Evolutionary conservation across 2,888 invertebrate species (phyloP), one percentile per base, ranked within the genome.

Genomic region (Oscheius onirici): DNA sequence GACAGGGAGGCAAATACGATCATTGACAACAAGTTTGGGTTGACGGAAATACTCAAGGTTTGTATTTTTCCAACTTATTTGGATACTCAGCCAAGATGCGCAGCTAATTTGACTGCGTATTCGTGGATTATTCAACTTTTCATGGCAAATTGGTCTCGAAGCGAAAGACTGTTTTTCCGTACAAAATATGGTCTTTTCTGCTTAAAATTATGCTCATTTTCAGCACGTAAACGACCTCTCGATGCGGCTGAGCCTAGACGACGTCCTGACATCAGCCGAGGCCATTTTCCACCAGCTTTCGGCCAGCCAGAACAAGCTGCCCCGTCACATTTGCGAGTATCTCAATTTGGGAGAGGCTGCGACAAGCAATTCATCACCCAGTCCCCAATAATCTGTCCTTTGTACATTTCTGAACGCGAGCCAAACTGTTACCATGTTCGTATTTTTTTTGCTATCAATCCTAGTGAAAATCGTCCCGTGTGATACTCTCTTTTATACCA

Each of bases 191-290:
- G n/a, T n/a, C n/a, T n/a, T n/a, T n/a, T n/a, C n/a, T n/a, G n/a
- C n/a, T n/a, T n/a, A n/a, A n/a, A n/a, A n/a, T n/a, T n/a, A n/a
- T 46, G 2, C n/a, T 17, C 26, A 15, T 22, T 41, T 84, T 11
- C 89, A 95, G 94, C 95, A 97, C 88, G 93, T 97, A 76, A 99
- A 99, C 89, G 97, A 97, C 88, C 90, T 97, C 77, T 93, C 94
- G 13, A 92, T 93, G 88, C 92, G 92, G 77, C 92, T 97, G 60
- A 92, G 95, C 86, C 90, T 97, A 10, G 92, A 93, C 73, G 91
- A 92, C 78, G 93, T 93, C 60, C 89, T 97, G 26, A 92, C 92
- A 82, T 92, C 92, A 73, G 96, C 97, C 0, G 97, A 97, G 89
- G 94, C 93, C 10, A 95, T 97, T 82, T 96, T 92, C 89, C 91